A percentile compares a stretch with the other conserved stretches of the same genome.
These are phyloP conservation scores for Chondrilla cf. caribensis DNA, from an alignment of 37 sponge, comb jelly and placozoan species.

Conservation along the genomic window DNA sequence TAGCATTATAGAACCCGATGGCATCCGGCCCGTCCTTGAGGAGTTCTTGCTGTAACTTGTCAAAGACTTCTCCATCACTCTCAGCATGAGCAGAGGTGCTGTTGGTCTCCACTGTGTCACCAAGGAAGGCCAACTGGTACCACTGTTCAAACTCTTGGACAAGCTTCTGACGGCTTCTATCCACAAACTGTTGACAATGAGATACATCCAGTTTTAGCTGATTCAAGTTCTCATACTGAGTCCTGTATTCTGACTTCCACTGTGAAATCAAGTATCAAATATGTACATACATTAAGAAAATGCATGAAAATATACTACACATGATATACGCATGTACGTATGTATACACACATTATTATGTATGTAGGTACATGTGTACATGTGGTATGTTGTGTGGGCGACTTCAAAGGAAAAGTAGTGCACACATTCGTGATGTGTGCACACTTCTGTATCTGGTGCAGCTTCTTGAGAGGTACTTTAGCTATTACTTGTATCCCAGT, in stretches of 20 bases:
- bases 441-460: no score
- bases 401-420: no score
- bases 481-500: no score
- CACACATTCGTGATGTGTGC: no score
- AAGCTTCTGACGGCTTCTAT: slow-evolving; percentile 73
- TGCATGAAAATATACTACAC: not conserved
- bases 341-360: not conserved
- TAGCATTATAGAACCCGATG: slow-evolving; percentile 1
- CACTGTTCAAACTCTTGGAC: slow-evolving; percentile 88
- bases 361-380: no score
- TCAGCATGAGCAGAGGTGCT: not conserved
- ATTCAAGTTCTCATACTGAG: slow-evolving; percentile 44
- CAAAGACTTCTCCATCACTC: slow-evolving; percentile 42
- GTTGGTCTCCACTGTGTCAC: slow-evolving; percentile 1
- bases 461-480: no score
- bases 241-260: slow-evolving; percentile 74
- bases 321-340: no score
- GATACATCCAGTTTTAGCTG: slow-evolving; percentile 51
- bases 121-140: slow-evolving; percentile 71
- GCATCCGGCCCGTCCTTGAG: slow-evolving; percentile 38
- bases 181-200: slow-evolving; percentile 77
- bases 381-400: no score
- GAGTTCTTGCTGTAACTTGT: slow-evolving; percentile 51
- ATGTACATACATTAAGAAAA: not conserved
- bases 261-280: slow-evolving; percentile 8